Conservation (phyloP, 1,140 invertebrate species). For the Drosophila tristis region DNA sequence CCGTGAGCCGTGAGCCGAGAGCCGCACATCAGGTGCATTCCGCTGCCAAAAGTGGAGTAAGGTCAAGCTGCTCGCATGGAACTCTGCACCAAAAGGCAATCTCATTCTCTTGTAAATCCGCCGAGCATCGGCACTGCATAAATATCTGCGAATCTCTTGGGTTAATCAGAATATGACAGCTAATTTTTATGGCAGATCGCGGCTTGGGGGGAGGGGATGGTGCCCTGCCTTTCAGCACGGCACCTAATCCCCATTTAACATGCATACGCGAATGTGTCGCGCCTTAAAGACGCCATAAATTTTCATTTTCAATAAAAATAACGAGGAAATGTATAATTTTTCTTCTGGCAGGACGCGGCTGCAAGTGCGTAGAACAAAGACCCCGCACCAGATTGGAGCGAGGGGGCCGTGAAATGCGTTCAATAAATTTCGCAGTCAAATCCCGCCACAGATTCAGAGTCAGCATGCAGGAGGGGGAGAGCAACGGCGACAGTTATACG, state of each 20-base stretch:
- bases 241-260: conserved; percentile 76
- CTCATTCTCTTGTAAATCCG: background rate
- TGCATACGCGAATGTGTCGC: conserved; percentile 76
- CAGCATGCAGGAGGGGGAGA: conserved; percentile 12
- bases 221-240: conserved; percentile 14
- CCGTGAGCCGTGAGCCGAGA: too few species aligned
- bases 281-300: conserved; percentile 78
- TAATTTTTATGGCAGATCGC: conserved; percentile 56
- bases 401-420: conserved; percentile 56
- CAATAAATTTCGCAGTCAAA: conserved; percentile 75
- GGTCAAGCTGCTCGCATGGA: background rate
- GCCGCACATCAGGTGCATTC: too few species aligned
- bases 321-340: conserved; percentile 59
- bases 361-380: conserved; percentile 66
- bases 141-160: conserved; percentile 25
- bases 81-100: background rate
- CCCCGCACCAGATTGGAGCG: background rate
- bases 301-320: conserved; percentile 78
- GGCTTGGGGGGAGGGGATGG: conserved; percentile 3
- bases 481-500: conserved; percentile 43
- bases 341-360: conserved; percentile 5
- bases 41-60: background rate
- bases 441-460: conserved; percentile 23
- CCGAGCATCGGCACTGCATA: conserved; percentile 15
- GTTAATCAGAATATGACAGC: conserved; percentile 64